Evolutionary conservation across 2,797 vertebrate species (phyloP), one percentile per base, ranked within the genome.

Genomic region (Oreortyx pictus): DNA sequence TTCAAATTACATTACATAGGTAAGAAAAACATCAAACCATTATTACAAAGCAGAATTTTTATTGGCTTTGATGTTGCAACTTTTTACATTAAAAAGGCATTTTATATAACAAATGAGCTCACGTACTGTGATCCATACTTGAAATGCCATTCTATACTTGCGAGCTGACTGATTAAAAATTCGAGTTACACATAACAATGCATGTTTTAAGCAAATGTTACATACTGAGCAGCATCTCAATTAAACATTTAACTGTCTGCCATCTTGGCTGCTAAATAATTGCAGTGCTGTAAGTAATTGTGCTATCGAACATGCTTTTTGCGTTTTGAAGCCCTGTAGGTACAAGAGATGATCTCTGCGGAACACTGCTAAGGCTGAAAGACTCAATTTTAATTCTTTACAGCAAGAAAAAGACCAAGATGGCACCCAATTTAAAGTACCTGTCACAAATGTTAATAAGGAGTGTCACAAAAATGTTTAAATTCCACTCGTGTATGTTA

Each of bases 21-120:
- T 94, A 98, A 98, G 95, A 98, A 98, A 97, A 97, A 97, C 95
- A 95, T 97, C 97, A 97, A 98, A 97, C 95, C 97, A 92, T 64
- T 82, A 85, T 96, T 94, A 96, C 0, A 92, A 96, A 97, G 96
- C 95, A 98, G 95, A 73, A 96, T 25, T 91, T 98, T 98, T 98
- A 98, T 98, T 98, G 97, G 97, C 96, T 96, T 88, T 95, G 96
- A 97, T 92, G 96, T 93, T 97, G 93, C 96, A 59, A 97, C 85
- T 96, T 95, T 95, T 96, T 97, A 98, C 95, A 97, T 94, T 88
- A 95, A 95, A 97, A 97, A 95, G 93, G 92, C 92, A 96, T 94
- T 37, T 44, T 94, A 97, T 97, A 93, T 96, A 96, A 97, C 95
- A 96, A 95, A 93, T 84, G 59, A 94, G 91, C 59, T 83, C 62